Evolutionary conservation across 2,797 vertebrate genomes (phyloP), one percentile per base, ranked within the genome.

Genomic region (Pteropus rufus): DNA sequence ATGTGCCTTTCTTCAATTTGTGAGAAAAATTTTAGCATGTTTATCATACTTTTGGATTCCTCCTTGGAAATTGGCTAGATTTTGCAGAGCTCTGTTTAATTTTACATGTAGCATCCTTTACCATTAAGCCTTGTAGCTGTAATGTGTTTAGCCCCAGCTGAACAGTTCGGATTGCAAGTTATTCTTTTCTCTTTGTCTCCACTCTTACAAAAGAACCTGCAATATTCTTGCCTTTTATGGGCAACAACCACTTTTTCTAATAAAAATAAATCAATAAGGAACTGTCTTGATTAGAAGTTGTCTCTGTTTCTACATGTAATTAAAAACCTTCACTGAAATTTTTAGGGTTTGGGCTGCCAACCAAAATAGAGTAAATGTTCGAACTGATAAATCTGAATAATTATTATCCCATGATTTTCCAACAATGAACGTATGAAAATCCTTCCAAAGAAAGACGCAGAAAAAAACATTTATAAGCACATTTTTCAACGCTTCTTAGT

Each of bases 281-380:
- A 96, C 93, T 96, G 93, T 95, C 65, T 98, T 34, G 93, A 95
- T 96, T 96, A 92, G 95, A 98, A 90, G 36, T 15, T 85, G 75
- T 83, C 93, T 91, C 95, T 95, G 58, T 69, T 97, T 97, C 97
- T 97, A 96, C 39, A 81, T 64, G 76, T 93, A 97, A 94, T 94
- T 96, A 97, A 96, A 96, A 97, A 97, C 75, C 97, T 89, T 83
- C n/a, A 72, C 76, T 86, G 88, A 93, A 75, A 96, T 58, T 96
- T 89, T 96, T 85, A 97, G 92, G 82, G 90, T 85, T 81, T 92
- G 73, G 96, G 49, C 44, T 79, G 9, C 81, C 97, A 97, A 91
- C 85, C 79, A 95, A 97, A 98, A 95, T 19, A 76, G 86, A 97
- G 95, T 41, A 54, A 88, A 90, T 56, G 41, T 82, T 97, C 84